Percentiles rank a stretch among this genome's conserved stretches.
Conservation (phyloP, 2,888 invertebrate genomes). For the Salticus scenicus region DNA sequence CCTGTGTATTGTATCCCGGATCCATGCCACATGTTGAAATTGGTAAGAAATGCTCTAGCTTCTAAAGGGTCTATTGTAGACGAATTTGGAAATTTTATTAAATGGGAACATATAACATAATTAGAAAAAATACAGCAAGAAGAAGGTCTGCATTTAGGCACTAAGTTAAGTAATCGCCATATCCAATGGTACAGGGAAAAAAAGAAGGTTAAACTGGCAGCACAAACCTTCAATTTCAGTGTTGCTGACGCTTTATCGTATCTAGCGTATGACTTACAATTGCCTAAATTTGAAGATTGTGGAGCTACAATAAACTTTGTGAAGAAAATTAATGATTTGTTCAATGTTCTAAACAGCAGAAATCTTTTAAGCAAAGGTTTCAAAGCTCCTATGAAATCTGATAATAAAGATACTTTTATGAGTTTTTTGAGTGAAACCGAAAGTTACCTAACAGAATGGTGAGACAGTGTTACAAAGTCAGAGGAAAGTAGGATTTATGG, state of each 20-base stretch:
- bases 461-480: background rate
- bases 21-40: conserved; percentile 66
- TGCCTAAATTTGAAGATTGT: conserved; percentile 28
- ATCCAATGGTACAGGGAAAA: too few relatives aligned
- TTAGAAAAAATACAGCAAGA: conserved; percentile 49
- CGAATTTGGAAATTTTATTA: background rate
- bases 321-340: background rate
- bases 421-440: background rate
- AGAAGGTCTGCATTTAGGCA: conserved; percentile 53
- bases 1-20: conserved; percentile 50
- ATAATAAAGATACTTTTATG: background rate
- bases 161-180: conserved; percentile 57
- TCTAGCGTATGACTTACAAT: conserved; percentile 10
- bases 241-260: conserved; percentile 60
- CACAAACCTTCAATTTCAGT: conserved; percentile 65
- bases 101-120: conserved; percentile 40
- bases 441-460: conserved; percentile 4
- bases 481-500: conserved; percentile 1
- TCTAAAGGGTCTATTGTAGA: conserved; percentile 16
- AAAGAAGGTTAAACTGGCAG: conserved; percentile 70
- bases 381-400: conserved; percentile 8
- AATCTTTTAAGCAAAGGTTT: conserved; percentile 9
- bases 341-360: conserved; percentile 8
- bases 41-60: conserved; percentile 45
- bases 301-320: conserved; percentile 28